Conservation (phyloP, 2,797 vertebrate genomes). For the Gobio occitaniae region DNA sequence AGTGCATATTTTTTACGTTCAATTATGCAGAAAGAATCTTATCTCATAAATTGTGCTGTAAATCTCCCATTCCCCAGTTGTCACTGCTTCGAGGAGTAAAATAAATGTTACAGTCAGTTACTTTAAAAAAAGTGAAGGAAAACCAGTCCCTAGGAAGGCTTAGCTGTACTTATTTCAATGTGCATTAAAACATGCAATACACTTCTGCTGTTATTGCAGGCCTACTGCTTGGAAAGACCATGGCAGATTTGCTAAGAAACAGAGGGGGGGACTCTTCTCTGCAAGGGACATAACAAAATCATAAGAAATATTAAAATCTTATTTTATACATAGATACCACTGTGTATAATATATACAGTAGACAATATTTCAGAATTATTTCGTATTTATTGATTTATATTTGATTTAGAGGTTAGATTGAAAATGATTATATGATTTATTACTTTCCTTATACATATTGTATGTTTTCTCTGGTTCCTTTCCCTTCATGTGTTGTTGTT, state of each 20-base stretch:
- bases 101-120: slow-evolving; percentile 12
- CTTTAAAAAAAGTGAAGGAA: neutral
- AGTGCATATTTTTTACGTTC: neutral
- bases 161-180: neutral
- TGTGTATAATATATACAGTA: slow-evolving; percentile 14
- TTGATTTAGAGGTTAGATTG: slow-evolving; percentile 26
- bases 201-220: slow-evolving; percentile 3
- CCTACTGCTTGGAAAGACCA: neutral
- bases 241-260: neutral
- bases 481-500: neutral
- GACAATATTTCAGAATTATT: slow-evolving; percentile 6
- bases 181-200: neutral
- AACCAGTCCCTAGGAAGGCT: neutral
- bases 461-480: neutral
- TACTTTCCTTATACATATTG: neutral
- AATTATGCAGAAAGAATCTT: neutral
- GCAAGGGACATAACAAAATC: slow-evolving; percentile 5
- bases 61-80: neutral
- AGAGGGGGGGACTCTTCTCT: neutral
- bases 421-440: slow-evolving; percentile 8
- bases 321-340: slow-evolving; percentile 10
- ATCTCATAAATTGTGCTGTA: neutral
- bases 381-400: slow-evolving; percentile 44
- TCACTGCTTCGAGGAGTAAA: neutral
- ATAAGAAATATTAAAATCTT: neutral